phyloP scores from a whole-genome alignment of 1,140 invertebrate species.

The Pachyrhynchus sulphureomaculatus region DNA sequence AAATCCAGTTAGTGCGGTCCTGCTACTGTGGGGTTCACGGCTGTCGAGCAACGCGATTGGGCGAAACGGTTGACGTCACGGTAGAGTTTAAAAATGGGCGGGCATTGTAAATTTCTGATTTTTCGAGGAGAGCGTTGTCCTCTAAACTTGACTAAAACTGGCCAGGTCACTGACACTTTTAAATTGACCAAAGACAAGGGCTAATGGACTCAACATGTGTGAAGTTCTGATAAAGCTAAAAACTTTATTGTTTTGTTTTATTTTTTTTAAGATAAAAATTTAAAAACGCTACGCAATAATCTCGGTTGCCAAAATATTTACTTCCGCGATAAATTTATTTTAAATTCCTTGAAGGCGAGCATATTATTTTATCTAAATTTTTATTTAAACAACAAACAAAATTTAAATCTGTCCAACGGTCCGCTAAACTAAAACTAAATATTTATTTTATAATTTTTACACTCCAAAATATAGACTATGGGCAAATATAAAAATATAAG shows the following conservation, averaged over 20 bases:
- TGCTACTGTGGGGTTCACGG: background rate
- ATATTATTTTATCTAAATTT: too few relatives aligned
- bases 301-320: background rate
- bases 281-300: background rate
- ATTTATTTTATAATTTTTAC: too few relatives aligned
- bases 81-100: background rate
- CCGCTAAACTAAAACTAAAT: too few relatives aligned
- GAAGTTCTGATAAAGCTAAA: background rate
- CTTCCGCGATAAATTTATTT: background rate
- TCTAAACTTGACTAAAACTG: constrained; percentile 13
- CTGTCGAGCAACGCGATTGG: background rate
- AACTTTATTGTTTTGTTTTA: background rate
- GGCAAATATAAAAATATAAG: too few relatives aligned
- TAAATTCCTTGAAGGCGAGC: too few relatives aligned
- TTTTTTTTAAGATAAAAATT: background rate
- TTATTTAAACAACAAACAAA: too few relatives aligned
- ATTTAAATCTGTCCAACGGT: too few relatives aligned
- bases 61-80: background rate
- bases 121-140: constrained; percentile 12
- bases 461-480: too few relatives aligned
- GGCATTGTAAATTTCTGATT: constrained; percentile 1
- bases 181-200: constrained; percentile 2
- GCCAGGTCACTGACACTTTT: constrained; percentile 8
- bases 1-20: background rate
- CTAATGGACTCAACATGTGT: constrained; percentile 1